These are phyloP conservation scores for Encarsia formosa DNA, from an alignment of 2,888 invertebrate genomes.

Conservation along the genomic window DNA sequence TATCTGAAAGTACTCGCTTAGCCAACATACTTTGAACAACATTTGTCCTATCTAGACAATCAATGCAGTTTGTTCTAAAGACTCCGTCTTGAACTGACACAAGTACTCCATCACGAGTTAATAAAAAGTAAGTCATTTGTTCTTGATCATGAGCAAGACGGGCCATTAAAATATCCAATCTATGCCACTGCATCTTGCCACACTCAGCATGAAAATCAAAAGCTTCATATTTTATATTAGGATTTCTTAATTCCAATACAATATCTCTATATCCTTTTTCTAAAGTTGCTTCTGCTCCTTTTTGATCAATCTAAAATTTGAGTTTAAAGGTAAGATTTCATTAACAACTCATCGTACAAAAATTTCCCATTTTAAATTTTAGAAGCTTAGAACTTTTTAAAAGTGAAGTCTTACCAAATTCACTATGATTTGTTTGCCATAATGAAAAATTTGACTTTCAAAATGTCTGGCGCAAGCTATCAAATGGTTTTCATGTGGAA, in stretches of 20 bases:
- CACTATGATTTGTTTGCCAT: constrained; percentile 85
- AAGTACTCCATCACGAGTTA: constrained; percentile 71
- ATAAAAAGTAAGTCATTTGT: constrained; percentile 83
- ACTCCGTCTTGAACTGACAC: constrained; percentile 77
- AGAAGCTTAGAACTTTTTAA: too few relatives aligned
- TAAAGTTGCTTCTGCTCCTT: constrained; percentile 69
- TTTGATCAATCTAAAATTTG: constrained; percentile 72
- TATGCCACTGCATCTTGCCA: constrained; percentile 91
- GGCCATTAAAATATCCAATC: constrained; percentile 83
- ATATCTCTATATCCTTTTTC: constrained; percentile 70
- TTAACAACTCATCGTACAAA: too few relatives aligned
- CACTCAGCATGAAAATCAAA: constrained; percentile 99
- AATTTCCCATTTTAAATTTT: too few relatives aligned
- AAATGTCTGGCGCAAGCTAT: constrained; percentile 81
- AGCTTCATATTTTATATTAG: constrained; percentile 77
- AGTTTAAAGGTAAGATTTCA: too few relatives aligned
- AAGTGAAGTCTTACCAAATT: constrained; percentile 68
- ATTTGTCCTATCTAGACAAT: constrained; percentile 95
- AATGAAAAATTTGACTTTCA: constrained; percentile 64
- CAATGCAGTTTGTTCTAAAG: constrained; percentile 97
- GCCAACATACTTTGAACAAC: constrained; percentile 97
- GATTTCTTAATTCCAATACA: constrained; percentile 55
- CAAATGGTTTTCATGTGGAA: constrained; percentile 69
- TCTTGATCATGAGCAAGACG: constrained; percentile 78
- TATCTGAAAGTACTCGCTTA: constrained; percentile 68